phyloP scores from a whole-genome alignment of 2,888 invertebrate species.

The Platycheirus rosarum region DNA sequence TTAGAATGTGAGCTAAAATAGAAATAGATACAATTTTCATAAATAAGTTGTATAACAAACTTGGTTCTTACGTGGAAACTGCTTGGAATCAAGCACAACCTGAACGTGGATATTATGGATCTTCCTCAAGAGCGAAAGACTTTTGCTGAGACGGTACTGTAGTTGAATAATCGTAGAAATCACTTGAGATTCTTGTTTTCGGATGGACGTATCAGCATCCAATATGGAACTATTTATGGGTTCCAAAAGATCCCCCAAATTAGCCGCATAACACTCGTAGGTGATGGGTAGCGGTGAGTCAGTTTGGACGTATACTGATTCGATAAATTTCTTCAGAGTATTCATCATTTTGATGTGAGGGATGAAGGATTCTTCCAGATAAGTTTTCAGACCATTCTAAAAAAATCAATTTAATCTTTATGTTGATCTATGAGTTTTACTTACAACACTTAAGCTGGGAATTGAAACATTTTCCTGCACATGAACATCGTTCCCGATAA shows the following conservation, averaged over 20 bases:
- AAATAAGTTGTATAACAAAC: too few species aligned
- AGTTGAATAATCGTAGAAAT: conserved; percentile 82
- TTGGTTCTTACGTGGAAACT: conserved; percentile 79
- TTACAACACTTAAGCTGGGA: conserved; percentile 79
- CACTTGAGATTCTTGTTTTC: conserved; percentile 81
- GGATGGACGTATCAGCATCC: conserved; percentile 81
- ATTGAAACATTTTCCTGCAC: conserved; percentile 78
- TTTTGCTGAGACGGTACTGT: conserved; percentile 78
- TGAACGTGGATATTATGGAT: conserved; percentile 81
- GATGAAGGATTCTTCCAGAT: conserved; percentile 77
- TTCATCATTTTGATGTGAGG: conserved; percentile 78
- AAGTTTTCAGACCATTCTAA: conserved; percentile 76
- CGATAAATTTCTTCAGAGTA: conserved; percentile 81
- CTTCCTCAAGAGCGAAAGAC: conserved; percentile 80
- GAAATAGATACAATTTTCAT: conserved; percentile 31
- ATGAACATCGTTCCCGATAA: conserved; percentile 74
- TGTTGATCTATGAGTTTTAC: conserved; percentile 8
- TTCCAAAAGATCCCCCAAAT: conserved; percentile 81
- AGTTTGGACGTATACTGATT: conserved; percentile 77
- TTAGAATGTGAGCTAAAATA: conserved; percentile 78
- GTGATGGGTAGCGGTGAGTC: conserved; percentile 81
- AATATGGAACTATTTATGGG: conserved; percentile 81
- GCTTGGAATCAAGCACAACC: conserved; percentile 79
- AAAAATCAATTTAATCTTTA: conserved; percentile 26
- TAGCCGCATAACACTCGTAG: conserved; percentile 83